phyloP scores from a whole-genome alignment of 2,888 invertebrate species.

The Lithosia quadra region DNA sequence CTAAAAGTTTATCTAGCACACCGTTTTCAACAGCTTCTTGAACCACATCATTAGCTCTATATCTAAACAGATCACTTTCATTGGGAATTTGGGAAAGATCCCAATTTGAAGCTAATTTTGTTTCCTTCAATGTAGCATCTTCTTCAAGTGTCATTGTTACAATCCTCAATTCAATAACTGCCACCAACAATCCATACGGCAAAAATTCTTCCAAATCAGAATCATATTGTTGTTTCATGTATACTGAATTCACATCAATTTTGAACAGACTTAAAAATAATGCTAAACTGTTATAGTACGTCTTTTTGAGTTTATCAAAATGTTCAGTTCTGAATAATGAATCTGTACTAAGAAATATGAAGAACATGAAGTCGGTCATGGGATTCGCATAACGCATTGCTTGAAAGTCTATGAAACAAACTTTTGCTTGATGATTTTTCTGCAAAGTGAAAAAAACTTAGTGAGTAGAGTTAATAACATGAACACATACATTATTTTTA shows the following conservation, averaged over 20 bases:
- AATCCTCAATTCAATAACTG: conserved; percentile 71
- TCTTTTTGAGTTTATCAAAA: conserved; percentile 59
- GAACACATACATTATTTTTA: too few species aligned
- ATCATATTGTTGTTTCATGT: conserved; percentile 63
- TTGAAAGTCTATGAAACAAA: conserved; percentile 79
- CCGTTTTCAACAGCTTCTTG: conserved; percentile 68
- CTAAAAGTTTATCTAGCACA: conserved; percentile 43
- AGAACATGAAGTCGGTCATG: conserved; percentile 72
- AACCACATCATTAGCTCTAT: conserved; percentile 73
- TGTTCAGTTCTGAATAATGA: conserved; percentile 69
- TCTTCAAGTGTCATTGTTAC: conserved; percentile 62
- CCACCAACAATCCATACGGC: conserved; percentile 71
- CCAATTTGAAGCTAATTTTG: conserved; percentile 47
- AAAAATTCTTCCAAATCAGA: conserved; percentile 63
- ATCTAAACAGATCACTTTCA: conserved; percentile 57
- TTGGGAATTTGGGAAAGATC: conserved; percentile 43
- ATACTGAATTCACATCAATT: conserved; percentile 62
- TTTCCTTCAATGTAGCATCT: conserved; percentile 51
- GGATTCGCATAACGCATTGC: conserved; percentile 74
- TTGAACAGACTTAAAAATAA: conserved; percentile 61
- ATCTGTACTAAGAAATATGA: conserved; percentile 72
- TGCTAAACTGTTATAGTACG: conserved; percentile 68
- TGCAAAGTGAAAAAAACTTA: conserved; percentile 52
- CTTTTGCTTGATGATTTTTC: conserved; percentile 57
- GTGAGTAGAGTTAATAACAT: background rate